Evolutionary conservation across 2,888 invertebrate genomes (phyloP).

Genomic region (Caradrina kadenii): DNA sequence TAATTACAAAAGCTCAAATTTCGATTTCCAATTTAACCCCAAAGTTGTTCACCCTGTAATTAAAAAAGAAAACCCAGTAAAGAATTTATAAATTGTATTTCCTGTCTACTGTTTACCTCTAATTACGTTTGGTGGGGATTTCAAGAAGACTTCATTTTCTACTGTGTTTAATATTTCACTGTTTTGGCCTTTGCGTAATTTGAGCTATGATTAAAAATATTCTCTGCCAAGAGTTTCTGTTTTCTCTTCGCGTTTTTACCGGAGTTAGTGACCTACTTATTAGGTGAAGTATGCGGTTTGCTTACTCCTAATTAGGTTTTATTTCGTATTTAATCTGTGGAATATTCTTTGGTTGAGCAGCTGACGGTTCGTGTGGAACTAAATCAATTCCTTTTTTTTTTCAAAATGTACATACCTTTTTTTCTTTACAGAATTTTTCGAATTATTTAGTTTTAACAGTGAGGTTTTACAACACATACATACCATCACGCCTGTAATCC

Average conservation of each 20-base stretch:
- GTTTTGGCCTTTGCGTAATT: conserved; percentile 32
- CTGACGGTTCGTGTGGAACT: not conserved
- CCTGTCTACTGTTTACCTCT: conserved; percentile 27
- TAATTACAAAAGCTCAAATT: not conserved
- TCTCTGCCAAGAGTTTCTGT: not conserved
- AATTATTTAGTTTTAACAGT: no score
- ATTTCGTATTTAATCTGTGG: not conserved
- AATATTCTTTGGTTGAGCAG: not conserved
- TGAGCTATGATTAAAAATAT: conserved; percentile 21
- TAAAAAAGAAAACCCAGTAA: conserved; percentile 23
- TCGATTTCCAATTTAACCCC: not conserved
- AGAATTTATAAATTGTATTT: conserved; percentile 37
- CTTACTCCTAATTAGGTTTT: conserved; percentile 2
- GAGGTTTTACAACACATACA: no score
- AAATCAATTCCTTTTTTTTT: no score
- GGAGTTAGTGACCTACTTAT: not conserved
- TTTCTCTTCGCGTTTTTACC: not conserved
- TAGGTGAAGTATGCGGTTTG: not conserved
- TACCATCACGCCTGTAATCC: no score
- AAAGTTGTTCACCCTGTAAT: conserved; percentile 20
- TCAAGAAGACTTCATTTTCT: conserved; percentile 43
- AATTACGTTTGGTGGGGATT: conserved; percentile 49
- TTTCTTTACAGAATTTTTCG: no score
- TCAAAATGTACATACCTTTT: no score
- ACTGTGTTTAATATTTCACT: conserved; percentile 46